phyloP scores from a whole-genome alignment of 2,113 vertebrate genomes.

The Sinocyclocheilus anophthalmus region DNA sequence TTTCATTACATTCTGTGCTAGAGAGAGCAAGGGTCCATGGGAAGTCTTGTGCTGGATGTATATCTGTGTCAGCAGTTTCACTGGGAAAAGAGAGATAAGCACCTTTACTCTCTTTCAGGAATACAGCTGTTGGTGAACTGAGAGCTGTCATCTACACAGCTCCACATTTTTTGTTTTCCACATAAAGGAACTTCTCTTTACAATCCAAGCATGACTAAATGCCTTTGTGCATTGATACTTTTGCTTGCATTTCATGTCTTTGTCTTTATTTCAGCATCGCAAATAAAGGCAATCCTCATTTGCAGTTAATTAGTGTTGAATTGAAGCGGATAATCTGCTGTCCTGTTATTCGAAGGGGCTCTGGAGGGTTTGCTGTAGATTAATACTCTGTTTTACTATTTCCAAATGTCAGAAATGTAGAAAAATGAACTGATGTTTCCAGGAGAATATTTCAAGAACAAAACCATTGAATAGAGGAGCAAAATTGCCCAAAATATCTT shows the following conservation, averaged over 20 bases:
- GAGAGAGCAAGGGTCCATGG: conserved; percentile 6
- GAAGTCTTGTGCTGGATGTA: conserved; percentile 2
- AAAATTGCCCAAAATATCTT: too few species aligned
- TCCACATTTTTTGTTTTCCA: neutral
- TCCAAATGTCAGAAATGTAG: neutral
- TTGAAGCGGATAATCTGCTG: neutral
- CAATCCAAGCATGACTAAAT: neutral
- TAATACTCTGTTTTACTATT: neutral
- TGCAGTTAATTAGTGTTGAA: neutral
- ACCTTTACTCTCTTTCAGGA: conserved; percentile 34
- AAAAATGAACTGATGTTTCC: neutral
- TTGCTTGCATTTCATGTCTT: neutral
- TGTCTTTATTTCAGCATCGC: neutral
- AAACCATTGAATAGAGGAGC: too few species aligned
- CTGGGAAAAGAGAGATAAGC: neutral
- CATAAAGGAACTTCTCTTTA: neutral
- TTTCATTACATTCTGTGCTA: conserved; percentile 24
- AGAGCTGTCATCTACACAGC: neutral
- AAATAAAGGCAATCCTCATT: neutral
- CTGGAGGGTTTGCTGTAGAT: neutral
- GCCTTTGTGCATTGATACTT: neutral
- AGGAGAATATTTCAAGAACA: neutral
- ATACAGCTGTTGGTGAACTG: neutral
- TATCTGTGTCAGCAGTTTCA: conserved; percentile 1
- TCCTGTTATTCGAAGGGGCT: neutral